Evolutionary conservation across 2,888 invertebrate genomes (phyloP).

Genomic region (Stenoptilia bipunctidactyla): DNA sequence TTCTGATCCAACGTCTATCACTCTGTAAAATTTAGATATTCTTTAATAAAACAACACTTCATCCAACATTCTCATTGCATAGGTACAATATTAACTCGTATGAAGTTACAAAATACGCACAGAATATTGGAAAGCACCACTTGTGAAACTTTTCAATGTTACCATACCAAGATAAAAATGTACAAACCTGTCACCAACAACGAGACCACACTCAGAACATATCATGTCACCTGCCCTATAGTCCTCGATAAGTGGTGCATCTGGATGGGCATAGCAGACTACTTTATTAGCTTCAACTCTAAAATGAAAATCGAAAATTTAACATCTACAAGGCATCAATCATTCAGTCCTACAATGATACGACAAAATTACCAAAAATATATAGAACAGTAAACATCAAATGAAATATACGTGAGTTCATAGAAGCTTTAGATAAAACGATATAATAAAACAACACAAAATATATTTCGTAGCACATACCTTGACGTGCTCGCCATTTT

Average conservation of each 20-base stretch:
- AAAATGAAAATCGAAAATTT: conserved; percentile 56
- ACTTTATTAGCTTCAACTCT: conserved; percentile 82
- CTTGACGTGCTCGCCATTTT: conserved; percentile 79
- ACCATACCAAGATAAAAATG: conserved; percentile 15
- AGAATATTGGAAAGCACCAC: conserved; percentile 29
- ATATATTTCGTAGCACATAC: conserved; percentile 40
- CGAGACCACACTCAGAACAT: conserved; percentile 99
- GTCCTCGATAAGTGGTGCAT: conserved; percentile 96
- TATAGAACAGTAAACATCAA: too few relatives aligned
- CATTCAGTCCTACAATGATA: too few relatives aligned
- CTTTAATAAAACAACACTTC: too few relatives aligned
- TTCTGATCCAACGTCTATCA: conserved; percentile 99
- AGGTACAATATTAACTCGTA: too few relatives aligned
- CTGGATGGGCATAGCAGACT: conserved; percentile 94
- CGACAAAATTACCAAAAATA: too few relatives aligned
- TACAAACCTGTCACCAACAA: conserved; percentile 97
- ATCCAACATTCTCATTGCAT: too few relatives aligned
- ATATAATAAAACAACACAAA: conserved; percentile 45
- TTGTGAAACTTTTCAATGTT: conserved; percentile 37
- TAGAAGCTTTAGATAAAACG: too few relatives aligned
- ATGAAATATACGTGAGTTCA: too few relatives aligned
- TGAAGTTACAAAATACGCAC: background rate
- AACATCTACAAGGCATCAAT: conserved; percentile 20
- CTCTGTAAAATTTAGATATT: too few relatives aligned
- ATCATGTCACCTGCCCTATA: conserved; percentile 99